These are phyloP conservation scores for chimpanzee (Pan troglodytes) DNA, from an alignment of 2,113 vertebrate genomes.

Conservation along the genomic window NHGRI_mPanTro3-v2.1_pri NC_072415.2:67870001-67870500, in stretches of 20 bases:
- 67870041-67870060: too few species aligned
- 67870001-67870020: neutral
- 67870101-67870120: too few species aligned
- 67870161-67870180: too few species aligned
- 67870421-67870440: too few species aligned
- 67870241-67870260: neutral
- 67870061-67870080: too few species aligned
- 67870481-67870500: neutral
- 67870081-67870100: too few species aligned
- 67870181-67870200: too few species aligned
- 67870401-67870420: too few species aligned
- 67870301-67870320: neutral
- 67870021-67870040: neutral
- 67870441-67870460: neutral
- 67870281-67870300: neutral
- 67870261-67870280: neutral
- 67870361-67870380: neutral
- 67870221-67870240: too few species aligned
- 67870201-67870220: too few species aligned
- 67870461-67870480: neutral
- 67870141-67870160: too few species aligned
- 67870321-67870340: neutral
- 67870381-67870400: neutral
- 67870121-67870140: too few species aligned
- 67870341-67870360: neutral